Evolutionary conservation across 2,113 vertebrate genomes (phyloP).

Genomic region (Noctilio leporinus): DNA sequence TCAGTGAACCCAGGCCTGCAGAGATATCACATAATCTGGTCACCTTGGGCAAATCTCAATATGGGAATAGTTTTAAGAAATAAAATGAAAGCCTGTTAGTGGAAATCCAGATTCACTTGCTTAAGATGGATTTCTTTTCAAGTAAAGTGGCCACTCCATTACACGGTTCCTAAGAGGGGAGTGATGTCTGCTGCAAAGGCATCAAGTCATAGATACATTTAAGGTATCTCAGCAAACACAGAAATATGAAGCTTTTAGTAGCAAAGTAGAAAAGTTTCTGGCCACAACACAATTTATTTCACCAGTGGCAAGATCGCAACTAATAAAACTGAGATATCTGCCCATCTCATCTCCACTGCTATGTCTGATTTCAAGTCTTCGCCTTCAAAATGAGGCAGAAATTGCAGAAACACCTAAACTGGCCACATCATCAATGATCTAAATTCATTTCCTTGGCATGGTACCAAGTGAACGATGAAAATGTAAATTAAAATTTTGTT

Average conservation of each 20-base stretch:
- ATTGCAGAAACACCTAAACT: neutral
- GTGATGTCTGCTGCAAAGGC: neutral
- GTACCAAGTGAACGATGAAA: neutral
- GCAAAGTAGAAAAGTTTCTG: neutral
- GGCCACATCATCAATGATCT: neutral
- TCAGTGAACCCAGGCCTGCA: neutral
- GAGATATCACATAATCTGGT: neutral
- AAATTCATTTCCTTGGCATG: neutral
- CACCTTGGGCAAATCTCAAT: neutral
- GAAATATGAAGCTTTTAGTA: neutral
- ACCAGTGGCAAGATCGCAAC: neutral
- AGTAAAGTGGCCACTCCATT: neutral
- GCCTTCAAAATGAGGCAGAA: neutral
- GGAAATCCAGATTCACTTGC: neutral
- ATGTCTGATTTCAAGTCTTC: neutral
- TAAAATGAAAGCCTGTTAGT: neutral
- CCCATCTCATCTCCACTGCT: accelerated
- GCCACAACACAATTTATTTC: neutral
- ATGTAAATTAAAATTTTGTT: neutral
- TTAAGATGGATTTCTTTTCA: neutral
- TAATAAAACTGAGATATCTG: neutral
- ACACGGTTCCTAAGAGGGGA: neutral
- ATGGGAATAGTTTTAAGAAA: neutral
- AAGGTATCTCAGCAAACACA: neutral
- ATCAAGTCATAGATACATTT: neutral